Evolutionary conservation across 37 sponge, comb jelly and placozoan species (phyloP).

Genomic region (Diacarnus erythraeanus): DNA sequence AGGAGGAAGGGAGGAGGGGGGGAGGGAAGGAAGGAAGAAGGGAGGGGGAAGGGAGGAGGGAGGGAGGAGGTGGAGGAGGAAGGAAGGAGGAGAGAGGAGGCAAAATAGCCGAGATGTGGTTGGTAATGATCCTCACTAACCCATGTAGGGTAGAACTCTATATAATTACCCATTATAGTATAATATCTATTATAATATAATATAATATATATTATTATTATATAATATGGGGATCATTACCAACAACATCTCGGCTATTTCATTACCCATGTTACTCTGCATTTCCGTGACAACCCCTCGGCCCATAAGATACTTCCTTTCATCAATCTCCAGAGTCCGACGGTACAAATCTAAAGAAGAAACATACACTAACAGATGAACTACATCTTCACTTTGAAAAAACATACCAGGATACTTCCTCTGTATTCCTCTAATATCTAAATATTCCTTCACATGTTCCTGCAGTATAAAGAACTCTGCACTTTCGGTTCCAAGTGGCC

Average conservation of each 20-base stretch:
- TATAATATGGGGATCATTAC: background rate
- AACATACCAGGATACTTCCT: constrained; percentile 79
- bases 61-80: background rate
- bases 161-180: too few species aligned
- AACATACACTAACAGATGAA: background rate
- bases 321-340: constrained; percentile 63
- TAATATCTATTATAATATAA: too few species aligned
- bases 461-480: constrained; percentile 89
- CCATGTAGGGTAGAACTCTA: too few species aligned
- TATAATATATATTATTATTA: too few species aligned
- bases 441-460: constrained; percentile 86
- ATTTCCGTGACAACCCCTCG: constrained; percentile 74
- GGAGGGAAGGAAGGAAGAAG: constrained; percentile 4
- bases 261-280: constrained; percentile 72
- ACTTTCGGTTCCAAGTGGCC: constrained; percentile 66
- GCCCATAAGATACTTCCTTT: constrained; percentile 71
- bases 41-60: background rate
- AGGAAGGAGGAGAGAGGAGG: too few species aligned
- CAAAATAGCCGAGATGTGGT: too few species aligned
- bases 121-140: too few species aligned
- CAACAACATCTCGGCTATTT: background rate
- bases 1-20: too few species aligned
- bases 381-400: background rate
- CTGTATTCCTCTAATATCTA: constrained; percentile 82
- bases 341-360: constrained; percentile 49